Percentiles rank a stretch among this genome's conserved stretches.
phyloP scores from a whole-genome alignment of 2,888 invertebrate species.

The Agriopis marginaria region DNA sequence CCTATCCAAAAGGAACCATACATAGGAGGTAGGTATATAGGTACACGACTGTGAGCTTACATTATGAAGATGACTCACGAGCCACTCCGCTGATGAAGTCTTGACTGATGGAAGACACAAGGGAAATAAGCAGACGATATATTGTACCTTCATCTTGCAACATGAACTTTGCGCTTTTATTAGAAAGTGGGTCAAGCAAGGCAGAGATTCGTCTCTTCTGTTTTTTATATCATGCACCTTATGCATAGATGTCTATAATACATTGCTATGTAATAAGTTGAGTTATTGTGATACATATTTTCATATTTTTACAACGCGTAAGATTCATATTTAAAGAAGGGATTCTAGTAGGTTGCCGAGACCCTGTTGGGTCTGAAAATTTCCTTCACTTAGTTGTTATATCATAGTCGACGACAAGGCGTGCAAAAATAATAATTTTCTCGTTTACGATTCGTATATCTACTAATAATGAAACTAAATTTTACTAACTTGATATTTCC shows the following conservation, averaged over 20 bases:
- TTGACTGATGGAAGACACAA: constrained; percentile 34
- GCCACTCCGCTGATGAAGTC: constrained; percentile 43
- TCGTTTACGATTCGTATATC: too few relatives aligned
- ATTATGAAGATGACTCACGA: constrained; percentile 46
- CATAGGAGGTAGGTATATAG: background rate
- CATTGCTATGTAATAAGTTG: too few relatives aligned
- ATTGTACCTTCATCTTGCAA: constrained; percentile 18
- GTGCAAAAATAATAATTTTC: too few relatives aligned
- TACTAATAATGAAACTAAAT: too few relatives aligned
- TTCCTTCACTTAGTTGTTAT: too few relatives aligned
- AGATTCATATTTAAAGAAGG: too few relatives aligned
- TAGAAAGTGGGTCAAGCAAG: constrained; percentile 9
- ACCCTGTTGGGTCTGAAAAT: too few relatives aligned
- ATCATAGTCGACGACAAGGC: too few relatives aligned
- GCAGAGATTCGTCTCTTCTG: background rate
- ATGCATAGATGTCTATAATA: background rate
- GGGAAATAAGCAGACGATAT: constrained; percentile 25
- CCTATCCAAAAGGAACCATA: background rate
- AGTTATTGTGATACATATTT: too few relatives aligned
- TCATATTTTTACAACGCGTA: too few relatives aligned
- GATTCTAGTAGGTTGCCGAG: too few relatives aligned
- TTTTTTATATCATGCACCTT: background rate
- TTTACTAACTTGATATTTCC: too few relatives aligned
- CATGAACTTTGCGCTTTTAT: constrained; percentile 12
- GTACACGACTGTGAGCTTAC: constrained; percentile 17